These are phyloP conservation scores for Dallia pectoralis DNA, from an alignment of 2,797 vertebrate species.

Conservation along the genomic window DNA sequence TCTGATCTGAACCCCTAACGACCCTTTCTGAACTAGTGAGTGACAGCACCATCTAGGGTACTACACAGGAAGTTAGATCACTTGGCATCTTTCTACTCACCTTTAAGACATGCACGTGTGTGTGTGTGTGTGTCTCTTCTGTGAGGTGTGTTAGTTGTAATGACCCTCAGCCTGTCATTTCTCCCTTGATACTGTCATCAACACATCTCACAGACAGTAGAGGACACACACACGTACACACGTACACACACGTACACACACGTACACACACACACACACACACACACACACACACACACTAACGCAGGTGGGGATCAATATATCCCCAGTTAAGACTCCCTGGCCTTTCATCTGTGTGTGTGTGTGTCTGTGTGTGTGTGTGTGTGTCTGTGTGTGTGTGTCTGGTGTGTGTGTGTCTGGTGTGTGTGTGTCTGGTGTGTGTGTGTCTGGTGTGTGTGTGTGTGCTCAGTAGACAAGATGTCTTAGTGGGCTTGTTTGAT, in stretches of 20 bases:
- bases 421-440: conserved; percentile 16
- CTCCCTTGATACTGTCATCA: conserved; percentile 47
- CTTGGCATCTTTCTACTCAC: conserved; percentile 49
- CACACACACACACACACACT: conserved; percentile 12
- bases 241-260: no score
- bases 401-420: not conserved
- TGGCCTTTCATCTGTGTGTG: conserved; percentile 58
- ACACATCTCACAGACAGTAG: conserved; percentile 51
- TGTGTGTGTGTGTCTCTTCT: conserved; percentile 37
- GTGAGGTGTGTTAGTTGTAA: not conserved
- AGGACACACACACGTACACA: conserved; percentile 43
- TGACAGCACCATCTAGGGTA: not conserved
- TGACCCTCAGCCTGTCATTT: conserved; percentile 16
- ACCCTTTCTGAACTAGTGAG: not conserved
- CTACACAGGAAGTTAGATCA: not conserved
- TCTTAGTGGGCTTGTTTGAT: conserved; percentile 73
- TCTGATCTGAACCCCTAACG: not conserved
- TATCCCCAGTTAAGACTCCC: conserved; percentile 58
- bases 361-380: not conserved
- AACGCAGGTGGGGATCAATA: conserved; percentile 68
- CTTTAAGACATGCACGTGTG: conserved; percentile 55
- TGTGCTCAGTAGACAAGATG: conserved; percentile 46
- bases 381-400: conserved; percentile 24
- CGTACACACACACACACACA: not conserved
- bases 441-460: not conserved